Evolutionary conservation across 1,140 invertebrate genomes (phyloP).

Genomic region (Drosophila murphyi): DNA sequence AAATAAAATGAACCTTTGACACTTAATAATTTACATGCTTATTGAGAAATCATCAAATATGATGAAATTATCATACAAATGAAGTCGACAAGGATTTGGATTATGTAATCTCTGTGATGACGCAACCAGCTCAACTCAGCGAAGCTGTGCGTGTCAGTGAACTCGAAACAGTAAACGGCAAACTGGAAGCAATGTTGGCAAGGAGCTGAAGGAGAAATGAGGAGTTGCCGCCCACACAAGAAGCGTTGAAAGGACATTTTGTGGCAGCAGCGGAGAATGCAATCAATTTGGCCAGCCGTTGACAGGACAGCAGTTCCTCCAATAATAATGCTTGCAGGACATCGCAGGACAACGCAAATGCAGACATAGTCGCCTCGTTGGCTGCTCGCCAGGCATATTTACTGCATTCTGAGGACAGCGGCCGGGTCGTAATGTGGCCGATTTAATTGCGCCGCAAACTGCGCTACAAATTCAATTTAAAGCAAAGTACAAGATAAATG

Average conservation of each 20-base stretch:
- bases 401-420: conserved; percentile 63
- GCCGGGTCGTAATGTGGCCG: conserved; percentile 40
- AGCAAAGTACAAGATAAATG: not conserved
- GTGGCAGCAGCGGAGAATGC: conserved; percentile 45
- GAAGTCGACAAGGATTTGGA: not conserved
- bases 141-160: conserved; percentile 55
- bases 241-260: conserved; percentile 39
- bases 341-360: not conserved
- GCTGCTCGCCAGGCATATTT: conserved; percentile 68
- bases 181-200: not conserved
- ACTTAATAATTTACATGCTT: conserved; percentile 8
- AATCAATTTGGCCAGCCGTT: conserved; percentile 68
- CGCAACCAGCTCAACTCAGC: conserved; percentile 14
- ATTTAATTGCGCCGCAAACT: conserved; percentile 75
- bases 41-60: conserved; percentile 3
- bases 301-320: conserved; percentile 55
- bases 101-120: conserved; percentile 21
- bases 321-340: conserved; percentile 42
- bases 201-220: not conserved
- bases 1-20: no score
- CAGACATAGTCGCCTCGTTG: conserved; percentile 50
- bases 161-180: conserved; percentile 30
- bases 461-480: conserved; percentile 62
- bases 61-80: conserved; percentile 32
- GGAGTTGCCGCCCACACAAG: conserved; percentile 41